Evolutionary conservation across 2,888 invertebrate genomes (phyloP).

Genomic region (Lymantria monacha): DNA sequence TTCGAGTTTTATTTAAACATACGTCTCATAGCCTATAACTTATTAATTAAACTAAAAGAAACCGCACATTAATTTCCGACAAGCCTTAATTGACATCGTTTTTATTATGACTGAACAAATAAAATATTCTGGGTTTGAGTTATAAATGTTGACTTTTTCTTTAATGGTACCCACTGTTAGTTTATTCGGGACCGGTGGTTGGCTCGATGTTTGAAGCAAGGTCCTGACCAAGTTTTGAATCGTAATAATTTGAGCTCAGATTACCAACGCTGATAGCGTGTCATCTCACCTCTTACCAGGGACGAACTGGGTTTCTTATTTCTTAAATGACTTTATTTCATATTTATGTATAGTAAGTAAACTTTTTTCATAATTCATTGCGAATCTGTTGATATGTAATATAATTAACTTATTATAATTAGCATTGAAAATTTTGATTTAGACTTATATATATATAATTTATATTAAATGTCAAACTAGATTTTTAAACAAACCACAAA

Average conservation of each 20-base stretch:
- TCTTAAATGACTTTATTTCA: not conserved
- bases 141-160: slow-evolving; percentile 69
- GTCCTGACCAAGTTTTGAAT: slow-evolving; percentile 80
- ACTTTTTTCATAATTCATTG: too few species aligned
- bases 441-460: too few species aligned
- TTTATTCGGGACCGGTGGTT: slow-evolving; percentile 59
- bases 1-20: slow-evolving; percentile 12
- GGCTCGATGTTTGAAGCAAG: slow-evolving; percentile 53
- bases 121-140: slow-evolving; percentile 66
- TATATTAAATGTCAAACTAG: too few species aligned
- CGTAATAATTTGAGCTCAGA: slow-evolving; percentile 82
- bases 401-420: too few species aligned
- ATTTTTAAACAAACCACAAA: too few species aligned
- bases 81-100: slow-evolving; percentile 72
- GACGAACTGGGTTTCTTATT: slow-evolving; percentile 35
- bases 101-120: slow-evolving; percentile 71
- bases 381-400: too few species aligned
- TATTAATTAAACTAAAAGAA: slow-evolving; percentile 36
- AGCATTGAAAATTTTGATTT: too few species aligned
- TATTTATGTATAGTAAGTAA: not conserved
- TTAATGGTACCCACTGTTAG: slow-evolving; percentile 69
- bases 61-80: slow-evolving; percentile 59
- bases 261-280: slow-evolving; percentile 75
- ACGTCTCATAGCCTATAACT: slow-evolving; percentile 16
- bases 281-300: slow-evolving; percentile 76